Evolutionary conservation across 2,797 vertebrate genomes (phyloP).

Genomic region (Xiphorhynchus erythropygius): DNA sequence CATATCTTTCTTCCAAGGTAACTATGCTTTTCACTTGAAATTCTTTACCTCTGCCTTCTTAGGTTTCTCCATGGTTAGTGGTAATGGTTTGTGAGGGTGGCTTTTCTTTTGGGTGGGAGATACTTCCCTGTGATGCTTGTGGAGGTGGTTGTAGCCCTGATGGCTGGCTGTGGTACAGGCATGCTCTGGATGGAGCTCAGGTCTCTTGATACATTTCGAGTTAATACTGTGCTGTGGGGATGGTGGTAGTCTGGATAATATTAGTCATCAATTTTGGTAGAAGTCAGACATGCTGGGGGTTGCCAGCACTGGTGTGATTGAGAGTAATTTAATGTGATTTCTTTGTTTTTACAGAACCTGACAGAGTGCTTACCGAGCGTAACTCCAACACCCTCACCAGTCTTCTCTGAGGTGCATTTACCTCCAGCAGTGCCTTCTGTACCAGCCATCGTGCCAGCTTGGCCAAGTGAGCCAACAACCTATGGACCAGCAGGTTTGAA

Average conservation of each 20-base stretch:
- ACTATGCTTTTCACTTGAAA: not conserved
- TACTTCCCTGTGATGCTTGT: not conserved
- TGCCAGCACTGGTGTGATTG: not conserved
- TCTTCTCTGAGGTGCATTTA: constrained; percentile 79
- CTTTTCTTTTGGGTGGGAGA: not conserved
- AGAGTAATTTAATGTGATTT: not conserved
- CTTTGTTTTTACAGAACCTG: constrained; percentile 62
- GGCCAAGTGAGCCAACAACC: constrained; percentile 76
- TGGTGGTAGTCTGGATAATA: not conserved
- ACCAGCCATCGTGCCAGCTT: constrained; percentile 79
- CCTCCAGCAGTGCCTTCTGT: constrained; percentile 82
- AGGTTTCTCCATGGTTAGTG: not conserved
- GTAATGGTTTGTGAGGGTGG: not conserved
- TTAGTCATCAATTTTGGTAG: not conserved
- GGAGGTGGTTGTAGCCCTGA: not conserved
- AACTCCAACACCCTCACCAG: constrained; percentile 70
- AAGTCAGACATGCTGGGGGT: not conserved
- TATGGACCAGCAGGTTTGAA: constrained; percentile 80
- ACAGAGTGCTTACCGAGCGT: constrained; percentile 64
- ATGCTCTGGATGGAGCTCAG: not conserved
- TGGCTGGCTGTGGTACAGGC: not conserved
- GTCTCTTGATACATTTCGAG: not conserved
- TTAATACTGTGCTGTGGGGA: not conserved
- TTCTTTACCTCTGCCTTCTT: not conserved
- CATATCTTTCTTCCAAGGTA: not conserved